Evolutionary conservation across 1,140 invertebrate genomes (phyloP).

Genomic region (Drosophila sp.): DNA sequence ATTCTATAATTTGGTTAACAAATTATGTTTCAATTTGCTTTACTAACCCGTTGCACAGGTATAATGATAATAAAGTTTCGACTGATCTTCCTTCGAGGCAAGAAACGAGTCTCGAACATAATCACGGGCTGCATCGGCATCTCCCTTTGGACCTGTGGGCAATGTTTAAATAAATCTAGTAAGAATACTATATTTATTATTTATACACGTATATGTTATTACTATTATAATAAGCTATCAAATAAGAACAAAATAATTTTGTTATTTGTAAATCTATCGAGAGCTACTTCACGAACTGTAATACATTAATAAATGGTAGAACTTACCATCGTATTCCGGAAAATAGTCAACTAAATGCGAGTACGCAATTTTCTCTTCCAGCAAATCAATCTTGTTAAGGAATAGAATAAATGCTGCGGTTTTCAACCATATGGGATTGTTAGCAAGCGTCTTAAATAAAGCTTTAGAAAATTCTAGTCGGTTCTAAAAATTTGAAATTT

Average conservation of each 20-base stretch:
- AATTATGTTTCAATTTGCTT: too few relatives aligned
- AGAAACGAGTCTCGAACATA: conserved; percentile 99
- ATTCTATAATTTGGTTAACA: too few relatives aligned
- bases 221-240: too few relatives aligned
- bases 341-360: conserved; percentile 99
- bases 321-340: conserved; percentile 98
- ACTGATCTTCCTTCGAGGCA: conserved; percentile 91
- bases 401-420: conserved; percentile 99
- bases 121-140: conserved; percentile 98
- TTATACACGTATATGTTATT: too few relatives aligned
- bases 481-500: conserved; percentile 90
- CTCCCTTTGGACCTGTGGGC: conserved; percentile 95
- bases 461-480: conserved; percentile 99
- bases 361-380: conserved; percentile 99
- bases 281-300: too few relatives aligned
- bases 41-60: conserved; percentile 99
- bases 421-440: conserved; percentile 99
- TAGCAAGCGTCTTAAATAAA: conserved; percentile 99
- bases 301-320: conserved; percentile 10
- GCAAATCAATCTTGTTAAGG: conserved; percentile 99
- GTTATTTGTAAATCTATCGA: too few relatives aligned
- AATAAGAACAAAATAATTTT: too few relatives aligned
- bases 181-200: neutral
- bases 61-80: conserved; percentile 99
- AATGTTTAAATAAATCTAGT: too few relatives aligned